Base-by-base conservation (phyloP, 2,113 vertebrate genomes). In the Macquaria ambigua region DNA sequence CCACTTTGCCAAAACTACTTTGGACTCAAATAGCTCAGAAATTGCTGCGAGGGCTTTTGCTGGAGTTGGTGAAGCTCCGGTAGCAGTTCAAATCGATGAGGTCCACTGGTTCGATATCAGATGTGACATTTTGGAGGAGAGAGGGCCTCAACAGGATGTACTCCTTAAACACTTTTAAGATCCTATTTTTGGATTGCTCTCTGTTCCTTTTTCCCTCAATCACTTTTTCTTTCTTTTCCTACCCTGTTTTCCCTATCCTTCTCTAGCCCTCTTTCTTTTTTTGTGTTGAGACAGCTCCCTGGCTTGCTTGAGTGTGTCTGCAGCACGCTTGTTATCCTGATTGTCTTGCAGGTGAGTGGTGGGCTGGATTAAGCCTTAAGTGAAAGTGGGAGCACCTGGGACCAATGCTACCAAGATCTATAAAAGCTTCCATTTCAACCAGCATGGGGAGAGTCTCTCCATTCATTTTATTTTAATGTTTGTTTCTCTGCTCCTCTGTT, bases 31-130 rank as follows among this genome's bases (percentile, higher is more conserved):
- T 7, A 75, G 67, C 74, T 82, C 37, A 7, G 80, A 71, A 82
- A 78, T 72, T 28, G 84, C 84, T 86, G 34, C 3, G 21, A 87
- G 80, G 69, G 84, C 8, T 93, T 85, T 77, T 21, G 41, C 62
- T 23, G n/a, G 67, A 84, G 75, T 16, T 43, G 70, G 18, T 63
- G 63, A 61, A 76, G 58, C 72, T 31, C 23, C 66, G 39, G 71
- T 16, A 64, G 53, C 58, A 50, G 55, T 25, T 64, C 34, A 18
- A 74, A 86, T 89, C 84, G 1, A 86, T 89, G 64, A 48, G 75
- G 76, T 80, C 56, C 1, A 1, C 63, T 34, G 56, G 77, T 87
- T 86, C 66, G 1, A 78, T 81, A 87, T 74, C 56, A 50, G 72
- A 87, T 70, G 59, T 74, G 84, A 87, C 77, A 74, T 70, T 82